Conservation (phyloP, 2,113 vertebrate genomes). For the Chascanopsetta lugubris region DNA sequence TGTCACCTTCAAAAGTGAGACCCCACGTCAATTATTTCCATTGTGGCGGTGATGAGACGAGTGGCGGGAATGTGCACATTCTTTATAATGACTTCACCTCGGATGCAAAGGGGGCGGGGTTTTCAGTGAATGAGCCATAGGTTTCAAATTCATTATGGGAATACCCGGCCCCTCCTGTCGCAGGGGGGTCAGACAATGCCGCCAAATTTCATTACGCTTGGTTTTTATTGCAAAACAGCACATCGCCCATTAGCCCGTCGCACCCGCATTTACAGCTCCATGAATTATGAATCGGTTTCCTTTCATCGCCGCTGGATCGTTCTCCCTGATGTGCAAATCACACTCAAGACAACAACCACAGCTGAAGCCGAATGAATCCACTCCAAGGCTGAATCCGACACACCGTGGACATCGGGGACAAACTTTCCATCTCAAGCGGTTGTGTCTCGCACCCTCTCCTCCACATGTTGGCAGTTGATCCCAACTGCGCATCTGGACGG, state of each 20-base stretch:
- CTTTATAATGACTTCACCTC: slow-evolving; percentile 13
- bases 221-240: slow-evolving; percentile 69
- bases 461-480: no score
- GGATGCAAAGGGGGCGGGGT: slow-evolving; percentile 1
- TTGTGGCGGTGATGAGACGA: slow-evolving; percentile 14
- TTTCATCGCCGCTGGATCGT: slow-evolving; percentile 74
- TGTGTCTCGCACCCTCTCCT: no score
- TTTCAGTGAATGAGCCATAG: slow-evolving; percentile 9
- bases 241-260: slow-evolving; percentile 66
- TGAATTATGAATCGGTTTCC: slow-evolving; percentile 74
- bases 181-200: slow-evolving; percentile 50
- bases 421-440: no score
- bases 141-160: slow-evolving; percentile 45
- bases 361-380: slow-evolving; percentile 26
- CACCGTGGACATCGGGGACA: not conserved
- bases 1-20: slow-evolving; percentile 51
- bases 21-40: slow-evolving; percentile 51
- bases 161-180: slow-evolving; percentile 30
- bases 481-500: no score
- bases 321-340: slow-evolving; percentile 72
- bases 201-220: slow-evolving; percentile 62
- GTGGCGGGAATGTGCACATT: slow-evolving; percentile 4
- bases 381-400: slow-evolving; percentile 4
- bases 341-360: slow-evolving; percentile 55
- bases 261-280: slow-evolving; percentile 69